Evolutionary conservation across 2,797 vertebrate species (phyloP).

Genomic region (Sphaeramia orbicularis): DNA sequence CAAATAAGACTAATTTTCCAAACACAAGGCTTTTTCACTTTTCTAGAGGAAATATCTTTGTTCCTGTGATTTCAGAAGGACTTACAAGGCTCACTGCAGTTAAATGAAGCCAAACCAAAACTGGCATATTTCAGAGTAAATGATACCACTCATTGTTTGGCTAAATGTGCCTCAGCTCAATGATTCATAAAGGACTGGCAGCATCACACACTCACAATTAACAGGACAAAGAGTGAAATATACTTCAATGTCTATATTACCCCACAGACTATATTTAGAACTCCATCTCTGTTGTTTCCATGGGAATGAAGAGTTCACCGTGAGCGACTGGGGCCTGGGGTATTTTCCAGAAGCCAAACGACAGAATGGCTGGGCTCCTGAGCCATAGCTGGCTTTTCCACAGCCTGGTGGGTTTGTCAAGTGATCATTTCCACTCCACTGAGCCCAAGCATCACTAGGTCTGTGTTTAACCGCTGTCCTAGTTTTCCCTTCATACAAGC

Average conservation of each 20-base stretch:
- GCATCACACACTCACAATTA: constrained; percentile 32
- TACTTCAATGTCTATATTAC: constrained; percentile 34
- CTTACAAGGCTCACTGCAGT: neutral
- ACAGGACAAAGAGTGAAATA: constrained; percentile 27
- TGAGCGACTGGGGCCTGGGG: constrained; percentile 50
- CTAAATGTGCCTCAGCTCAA: neutral
- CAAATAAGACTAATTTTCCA: too few relatives aligned
- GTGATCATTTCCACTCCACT: constrained; percentile 69
- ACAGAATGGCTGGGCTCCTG: constrained; percentile 51
- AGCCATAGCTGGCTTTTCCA: constrained; percentile 59
- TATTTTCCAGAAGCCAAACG: constrained; percentile 66
- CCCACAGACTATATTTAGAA: constrained; percentile 69
- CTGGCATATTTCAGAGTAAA: neutral
- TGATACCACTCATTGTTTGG: constrained; percentile 7
- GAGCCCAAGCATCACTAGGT: constrained; percentile 65
- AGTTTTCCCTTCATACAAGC: constrained; percentile 47
- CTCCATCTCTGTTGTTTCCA: constrained; percentile 73
- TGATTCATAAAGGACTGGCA: constrained; percentile 15
- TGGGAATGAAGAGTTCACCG: constrained; percentile 71
- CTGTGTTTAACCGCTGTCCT: constrained; percentile 66
- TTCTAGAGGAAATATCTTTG: too few relatives aligned
- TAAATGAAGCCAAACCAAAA: constrained; percentile 13
- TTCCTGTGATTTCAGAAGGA: neutral
- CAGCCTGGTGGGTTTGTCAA: constrained; percentile 71
- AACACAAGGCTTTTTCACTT: too few relatives aligned